These are phyloP conservation scores for Hyposmocoma kahamanoa DNA, from an alignment of 1,140 invertebrate genomes.

Conservation along the genomic window DNA sequence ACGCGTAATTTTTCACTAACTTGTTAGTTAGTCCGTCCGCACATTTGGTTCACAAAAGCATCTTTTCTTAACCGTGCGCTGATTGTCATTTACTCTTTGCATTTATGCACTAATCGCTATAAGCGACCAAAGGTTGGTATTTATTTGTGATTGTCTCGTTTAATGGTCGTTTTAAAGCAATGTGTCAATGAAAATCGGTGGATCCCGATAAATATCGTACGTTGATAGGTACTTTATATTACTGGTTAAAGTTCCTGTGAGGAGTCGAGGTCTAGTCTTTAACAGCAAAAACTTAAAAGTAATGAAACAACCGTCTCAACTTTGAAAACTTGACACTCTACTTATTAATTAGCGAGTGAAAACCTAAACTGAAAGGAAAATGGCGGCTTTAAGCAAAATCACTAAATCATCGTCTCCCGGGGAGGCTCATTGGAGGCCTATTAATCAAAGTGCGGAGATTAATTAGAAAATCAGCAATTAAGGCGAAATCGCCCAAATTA, in stretches of 20 bases:
- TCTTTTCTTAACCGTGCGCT: background rate
- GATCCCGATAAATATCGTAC: no score
- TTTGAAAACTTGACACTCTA: constrained; percentile 15
- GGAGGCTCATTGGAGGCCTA: constrained; percentile 38
- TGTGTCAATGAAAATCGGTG: constrained; percentile 37
- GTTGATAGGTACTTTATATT: no score
- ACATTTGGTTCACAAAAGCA: constrained; percentile 1
- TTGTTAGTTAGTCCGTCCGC: constrained; percentile 15
- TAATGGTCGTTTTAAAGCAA: constrained; percentile 21
- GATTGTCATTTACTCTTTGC: background rate
- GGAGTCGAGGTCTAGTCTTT: no score
- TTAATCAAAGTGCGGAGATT: constrained; percentile 67
- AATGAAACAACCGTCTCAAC: constrained; percentile 10
- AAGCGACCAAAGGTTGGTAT: constrained; percentile 10
- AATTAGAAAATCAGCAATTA: constrained; percentile 68
- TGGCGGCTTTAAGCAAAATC: constrained; percentile 35
- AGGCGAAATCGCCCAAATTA: constrained; percentile 35
- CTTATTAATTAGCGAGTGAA: constrained; percentile 34
- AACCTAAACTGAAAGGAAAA: constrained; percentile 24
- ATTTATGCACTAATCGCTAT: constrained; percentile 19
- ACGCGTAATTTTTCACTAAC: constrained; percentile 45
- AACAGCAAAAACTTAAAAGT: no score
- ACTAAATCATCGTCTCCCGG: constrained; percentile 45
- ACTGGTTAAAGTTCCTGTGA: no score
- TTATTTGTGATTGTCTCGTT: no score